These are phyloP conservation scores for Drosophila mimetica DNA, from an alignment of 2,888 invertebrate genomes.

Conservation along the genomic window DNA sequence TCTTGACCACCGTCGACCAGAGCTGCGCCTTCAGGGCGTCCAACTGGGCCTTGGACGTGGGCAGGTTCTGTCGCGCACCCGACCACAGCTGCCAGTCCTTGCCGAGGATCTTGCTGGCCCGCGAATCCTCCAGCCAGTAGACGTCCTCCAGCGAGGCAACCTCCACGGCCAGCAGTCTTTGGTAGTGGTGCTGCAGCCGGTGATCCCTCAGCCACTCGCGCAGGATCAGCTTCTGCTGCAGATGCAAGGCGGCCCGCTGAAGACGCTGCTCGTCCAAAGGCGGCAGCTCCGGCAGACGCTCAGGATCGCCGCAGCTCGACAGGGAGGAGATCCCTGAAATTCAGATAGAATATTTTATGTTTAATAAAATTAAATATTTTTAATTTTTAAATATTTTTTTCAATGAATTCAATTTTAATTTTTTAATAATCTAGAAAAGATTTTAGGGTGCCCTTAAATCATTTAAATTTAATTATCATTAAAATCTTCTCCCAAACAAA, in stretches of 20 bases:
- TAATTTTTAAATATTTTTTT: no score
- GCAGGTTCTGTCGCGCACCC: slow-evolving; percentile 91
- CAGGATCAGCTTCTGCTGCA: slow-evolving; percentile 93
- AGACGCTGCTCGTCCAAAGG: slow-evolving; percentile 93
- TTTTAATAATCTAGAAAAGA: no score
- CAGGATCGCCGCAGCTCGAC: slow-evolving; percentile 92
- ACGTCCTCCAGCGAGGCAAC: slow-evolving; percentile 95
- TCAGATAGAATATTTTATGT: neutral
- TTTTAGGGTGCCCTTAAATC: no score
- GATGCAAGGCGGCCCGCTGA: slow-evolving; percentile 91
- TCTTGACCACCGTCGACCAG: slow-evolving; percentile 94
- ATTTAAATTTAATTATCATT: no score
- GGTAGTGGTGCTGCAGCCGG: slow-evolving; percentile 89
- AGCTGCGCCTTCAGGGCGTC: slow-evolving; percentile 92
- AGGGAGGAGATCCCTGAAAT: slow-evolving; percentile 92
- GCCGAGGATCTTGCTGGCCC: slow-evolving; percentile 90
- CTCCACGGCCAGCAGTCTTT: slow-evolving; percentile 90
- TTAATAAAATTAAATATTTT: no score
- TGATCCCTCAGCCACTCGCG: slow-evolving; percentile 93
- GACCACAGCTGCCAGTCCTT: slow-evolving; percentile 93
- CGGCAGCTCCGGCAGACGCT: slow-evolving; percentile 91
- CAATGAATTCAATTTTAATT: no score
- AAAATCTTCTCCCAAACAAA: no score
- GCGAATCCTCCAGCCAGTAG: slow-evolving; percentile 94
- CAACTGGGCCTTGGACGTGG: slow-evolving; percentile 92